Conservation (phyloP, 2,797 vertebrate genomes). For the Vultur gryphus region DNA sequence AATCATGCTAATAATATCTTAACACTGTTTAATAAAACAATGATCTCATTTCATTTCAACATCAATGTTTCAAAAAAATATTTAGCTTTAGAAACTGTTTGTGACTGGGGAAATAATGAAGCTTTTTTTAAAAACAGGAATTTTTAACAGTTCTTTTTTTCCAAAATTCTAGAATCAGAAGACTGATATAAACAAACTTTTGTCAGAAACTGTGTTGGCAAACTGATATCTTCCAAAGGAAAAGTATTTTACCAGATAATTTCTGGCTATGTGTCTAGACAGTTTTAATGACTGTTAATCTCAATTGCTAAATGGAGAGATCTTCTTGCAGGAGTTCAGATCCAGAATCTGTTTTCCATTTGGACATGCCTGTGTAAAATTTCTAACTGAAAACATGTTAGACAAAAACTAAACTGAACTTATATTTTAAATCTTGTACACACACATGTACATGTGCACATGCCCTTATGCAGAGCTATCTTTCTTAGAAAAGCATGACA, state of each 20-base stretch:
- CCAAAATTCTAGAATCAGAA: neutral
- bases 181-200: neutral
- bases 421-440: neutral
- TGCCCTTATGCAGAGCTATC: neutral
- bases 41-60: neutral
- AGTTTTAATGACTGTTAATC: neutral
- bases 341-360: neutral
- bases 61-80: neutral
- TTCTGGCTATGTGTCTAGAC: neutral
- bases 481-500: neutral
- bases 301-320: neutral
- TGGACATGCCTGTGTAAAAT: neutral
- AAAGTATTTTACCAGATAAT: neutral
- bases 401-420: neutral
- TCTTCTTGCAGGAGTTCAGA: neutral
- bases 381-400: neutral
- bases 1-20: neutral
- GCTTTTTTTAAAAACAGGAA: neutral
- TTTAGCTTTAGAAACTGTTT: neutral
- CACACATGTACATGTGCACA: accelerated
- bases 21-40: neutral
- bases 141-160: neutral
- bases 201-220: neutral
- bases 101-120: neutral
- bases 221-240: neutral